phyloP scores from a whole-genome alignment of 2,113 vertebrate genomes.

The Dendrocopos noguchii region DNA sequence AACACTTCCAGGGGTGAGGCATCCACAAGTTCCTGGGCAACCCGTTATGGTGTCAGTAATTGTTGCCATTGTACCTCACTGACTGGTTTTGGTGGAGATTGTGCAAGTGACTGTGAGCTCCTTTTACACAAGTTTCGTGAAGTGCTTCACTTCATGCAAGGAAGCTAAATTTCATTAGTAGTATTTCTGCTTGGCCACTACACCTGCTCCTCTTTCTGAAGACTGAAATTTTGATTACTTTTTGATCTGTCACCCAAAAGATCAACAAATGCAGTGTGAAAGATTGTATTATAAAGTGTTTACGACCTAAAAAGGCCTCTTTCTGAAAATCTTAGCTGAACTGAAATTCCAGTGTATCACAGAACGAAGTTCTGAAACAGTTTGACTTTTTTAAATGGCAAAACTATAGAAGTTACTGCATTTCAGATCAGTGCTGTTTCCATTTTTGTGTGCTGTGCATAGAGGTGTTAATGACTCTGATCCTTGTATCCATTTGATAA shows the following conservation, averaged over 20 bases:
- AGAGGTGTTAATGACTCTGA: not conserved
- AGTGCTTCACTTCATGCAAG: not conserved
- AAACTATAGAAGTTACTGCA: not conserved
- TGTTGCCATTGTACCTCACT: not conserved
- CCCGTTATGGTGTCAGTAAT: not conserved
- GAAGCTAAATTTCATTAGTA: not conserved
- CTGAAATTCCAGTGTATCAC: not conserved
- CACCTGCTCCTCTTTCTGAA: not conserved
- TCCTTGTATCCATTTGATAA: not conserved
- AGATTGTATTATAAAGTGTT: not conserved
- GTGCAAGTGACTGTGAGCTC: not conserved
- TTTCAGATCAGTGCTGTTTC: not conserved
- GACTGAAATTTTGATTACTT: not conserved
- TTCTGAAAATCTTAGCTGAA: not conserved
- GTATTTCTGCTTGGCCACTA: not conserved
- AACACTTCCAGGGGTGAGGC: no score
- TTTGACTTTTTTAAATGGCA: not conserved
- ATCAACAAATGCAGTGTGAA: not conserved
- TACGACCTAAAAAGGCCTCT: not conserved
- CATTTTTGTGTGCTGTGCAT: rapidly evolving
- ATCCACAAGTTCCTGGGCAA: no score
- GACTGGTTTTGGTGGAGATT: not conserved
- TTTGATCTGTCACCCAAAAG: not conserved
- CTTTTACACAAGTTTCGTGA: not conserved
- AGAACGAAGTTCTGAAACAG: not conserved